Conservation (phyloP, 2,113 vertebrate genomes). For the Pleuronectes platessa region DNA sequence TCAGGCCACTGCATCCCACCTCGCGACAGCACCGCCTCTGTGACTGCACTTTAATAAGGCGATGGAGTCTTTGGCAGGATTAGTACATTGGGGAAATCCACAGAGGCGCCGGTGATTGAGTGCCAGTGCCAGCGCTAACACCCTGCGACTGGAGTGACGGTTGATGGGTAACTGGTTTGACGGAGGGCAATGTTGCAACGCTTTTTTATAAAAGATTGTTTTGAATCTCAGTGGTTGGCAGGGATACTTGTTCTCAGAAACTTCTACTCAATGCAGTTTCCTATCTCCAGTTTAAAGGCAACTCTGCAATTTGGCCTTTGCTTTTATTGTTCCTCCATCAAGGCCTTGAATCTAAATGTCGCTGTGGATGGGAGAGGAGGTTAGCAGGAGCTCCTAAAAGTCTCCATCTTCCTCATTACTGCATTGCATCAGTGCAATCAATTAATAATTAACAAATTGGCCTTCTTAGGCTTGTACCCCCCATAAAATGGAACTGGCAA, state of each 20-base stretch:
- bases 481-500: conserved; percentile 42
- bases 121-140: conserved; percentile 51
- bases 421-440: conserved; percentile 55
- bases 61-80: conserved; percentile 77
- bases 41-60: conserved; percentile 74
- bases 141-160: conserved; percentile 55
- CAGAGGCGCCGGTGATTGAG: conserved; percentile 53
- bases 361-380: conserved; percentile 3
- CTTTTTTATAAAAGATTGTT: conserved; percentile 57
- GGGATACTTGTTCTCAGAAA: conserved; percentile 42
- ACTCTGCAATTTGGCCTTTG: conserved; percentile 30
- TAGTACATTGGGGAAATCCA: conserved; percentile 62
- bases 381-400: conserved; percentile 36
- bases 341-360: conserved; percentile 28
- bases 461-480: conserved; percentile 16
- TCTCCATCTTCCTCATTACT: conserved; percentile 31
- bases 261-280: conserved; percentile 50
- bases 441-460: conserved; percentile 71
- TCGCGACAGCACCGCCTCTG: conserved; percentile 32
- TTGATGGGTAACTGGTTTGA: conserved; percentile 65
- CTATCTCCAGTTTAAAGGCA: conserved; percentile 40
- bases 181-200: conserved; percentile 46
- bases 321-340: conserved; percentile 45
- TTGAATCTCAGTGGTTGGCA: conserved; percentile 39
- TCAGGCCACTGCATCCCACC: conserved; percentile 29